Conservation (phyloP, 64 coral and sea anemone genomes). For the Actinia tenebrosa region DNA sequence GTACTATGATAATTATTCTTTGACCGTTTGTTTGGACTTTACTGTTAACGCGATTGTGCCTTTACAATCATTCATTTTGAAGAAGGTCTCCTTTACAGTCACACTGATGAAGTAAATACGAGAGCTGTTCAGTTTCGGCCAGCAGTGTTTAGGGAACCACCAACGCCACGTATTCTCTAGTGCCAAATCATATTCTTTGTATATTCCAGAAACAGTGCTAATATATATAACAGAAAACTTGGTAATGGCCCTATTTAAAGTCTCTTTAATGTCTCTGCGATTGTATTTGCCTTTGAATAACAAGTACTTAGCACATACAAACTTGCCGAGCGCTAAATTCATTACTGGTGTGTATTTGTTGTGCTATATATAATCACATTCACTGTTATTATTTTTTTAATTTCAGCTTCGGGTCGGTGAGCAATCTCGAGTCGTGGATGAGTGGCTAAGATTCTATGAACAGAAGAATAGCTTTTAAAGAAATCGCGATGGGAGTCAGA, state of each 20-base stretch:
- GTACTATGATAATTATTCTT: constrained; percentile 39
- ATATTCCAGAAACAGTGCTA: background rate
- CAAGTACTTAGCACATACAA: background rate
- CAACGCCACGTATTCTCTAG: background rate
- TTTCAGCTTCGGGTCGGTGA: background rate
- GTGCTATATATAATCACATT: background rate
- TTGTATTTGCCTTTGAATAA: background rate
- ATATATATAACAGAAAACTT: background rate
- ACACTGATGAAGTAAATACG: background rate
- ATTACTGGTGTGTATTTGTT: too few species aligned
- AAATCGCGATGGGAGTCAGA: background rate
- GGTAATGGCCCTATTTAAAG: constrained; percentile 1
- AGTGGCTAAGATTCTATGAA: background rate
- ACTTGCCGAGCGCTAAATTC: background rate
- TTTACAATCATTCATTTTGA: background rate
- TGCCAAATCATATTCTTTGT: background rate
- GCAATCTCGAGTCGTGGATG: background rate
- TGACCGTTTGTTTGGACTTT: constrained; percentile 52
- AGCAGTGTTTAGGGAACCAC: background rate
- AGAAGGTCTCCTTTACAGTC: background rate
- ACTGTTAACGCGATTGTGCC: constrained; percentile 28
- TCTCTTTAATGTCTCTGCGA: background rate
- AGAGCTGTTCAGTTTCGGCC: background rate
- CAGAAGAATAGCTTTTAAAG: background rate
- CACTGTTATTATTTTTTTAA: background rate